phyloP scores from a whole-genome alignment of 2,113 vertebrate genomes.

The Eptesicus fuscus region DNA sequence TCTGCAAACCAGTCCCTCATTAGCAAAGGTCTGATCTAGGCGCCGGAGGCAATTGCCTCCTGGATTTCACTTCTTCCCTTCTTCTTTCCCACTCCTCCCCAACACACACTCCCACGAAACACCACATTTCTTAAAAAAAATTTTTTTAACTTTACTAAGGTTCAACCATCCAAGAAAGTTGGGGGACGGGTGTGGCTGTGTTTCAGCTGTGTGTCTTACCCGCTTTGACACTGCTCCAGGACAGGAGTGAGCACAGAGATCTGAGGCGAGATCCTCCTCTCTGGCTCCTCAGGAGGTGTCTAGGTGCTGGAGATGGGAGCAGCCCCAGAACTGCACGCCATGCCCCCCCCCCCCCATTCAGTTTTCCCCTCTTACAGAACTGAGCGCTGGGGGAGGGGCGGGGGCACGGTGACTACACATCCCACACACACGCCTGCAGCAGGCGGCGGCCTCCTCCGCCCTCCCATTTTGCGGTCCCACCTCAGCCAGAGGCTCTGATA shows the following conservation, averaged over 20 bases:
- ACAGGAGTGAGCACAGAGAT: background rate
- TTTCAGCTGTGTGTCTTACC: background rate
- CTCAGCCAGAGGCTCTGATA: background rate
- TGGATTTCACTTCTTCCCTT: constrained; percentile 14
- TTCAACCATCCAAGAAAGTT: background rate
- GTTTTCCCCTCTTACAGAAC: background rate
- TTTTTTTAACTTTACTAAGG: background rate
- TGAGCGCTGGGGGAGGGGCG: background rate
- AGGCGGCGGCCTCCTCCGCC: background rate
- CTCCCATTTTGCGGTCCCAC: background rate
- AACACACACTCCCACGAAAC: background rate
- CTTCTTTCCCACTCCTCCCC: background rate
- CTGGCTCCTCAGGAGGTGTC: background rate
- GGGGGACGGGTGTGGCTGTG: background rate
- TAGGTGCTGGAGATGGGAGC: background rate
- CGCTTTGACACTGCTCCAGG: background rate
- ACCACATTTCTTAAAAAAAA: background rate
- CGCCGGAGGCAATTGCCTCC: constrained; percentile 80
- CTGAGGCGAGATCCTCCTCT: background rate
- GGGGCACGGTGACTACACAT: background rate
- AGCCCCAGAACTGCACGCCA: background rate
- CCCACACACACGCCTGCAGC: background rate
- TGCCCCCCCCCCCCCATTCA: background rate
- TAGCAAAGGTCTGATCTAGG: constrained; percentile 87
- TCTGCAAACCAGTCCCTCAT: constrained; percentile 86